Evolutionary conservation across 92 coral and sea anemone species (phyloP), one percentile per base, ranked within the genome.

Genomic region (Epizoanthus scotinus): DNA sequence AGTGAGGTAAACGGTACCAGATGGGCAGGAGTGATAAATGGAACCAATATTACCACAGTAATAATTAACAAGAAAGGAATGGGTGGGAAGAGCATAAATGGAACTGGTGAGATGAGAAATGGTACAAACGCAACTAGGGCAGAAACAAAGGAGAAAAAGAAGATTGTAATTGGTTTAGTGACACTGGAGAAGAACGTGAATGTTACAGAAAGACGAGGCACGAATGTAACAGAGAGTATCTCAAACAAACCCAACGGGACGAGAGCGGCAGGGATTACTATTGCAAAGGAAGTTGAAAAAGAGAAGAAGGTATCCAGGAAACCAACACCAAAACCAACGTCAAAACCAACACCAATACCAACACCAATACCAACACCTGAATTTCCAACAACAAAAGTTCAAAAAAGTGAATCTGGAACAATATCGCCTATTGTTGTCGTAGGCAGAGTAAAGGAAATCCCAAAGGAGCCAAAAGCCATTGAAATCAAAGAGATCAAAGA

Each of bases 391-490:
- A 57, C n/a, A 52, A 71, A 26, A 70, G 38, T 8, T 47, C 57
- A 28, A 44, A 19, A 70, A 47, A 49, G 29, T 28, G 77, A 70
- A 49, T 0, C 58, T 70, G 58, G 53, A 44, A 47, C 10, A 8
- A 49, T 44, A 22, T 42, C 40, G 3, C 26, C 40, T 36, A 27
- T n/a, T 38, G 22, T 75, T 14, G 66, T 58, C 14, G 24, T 60
- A 0, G 81, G 81, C 21, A 66, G 68, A 20, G 81, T 75, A 19
- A 59, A 75, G 68, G 21, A 58, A 59, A 2, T 36, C 0, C 81
- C 67, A 2, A 58, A 75, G 29, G 18, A 57, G 8, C 47, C 63
- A 2, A 38, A 73, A 52, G 18, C 34, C 38, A 20, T 54, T 73
- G 26, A 27, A 54, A 36, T 26, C 27, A 36, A 66, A 75, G 64